Conservation (phyloP, 2,888 invertebrate species). For the Drosophila merina region DNA sequence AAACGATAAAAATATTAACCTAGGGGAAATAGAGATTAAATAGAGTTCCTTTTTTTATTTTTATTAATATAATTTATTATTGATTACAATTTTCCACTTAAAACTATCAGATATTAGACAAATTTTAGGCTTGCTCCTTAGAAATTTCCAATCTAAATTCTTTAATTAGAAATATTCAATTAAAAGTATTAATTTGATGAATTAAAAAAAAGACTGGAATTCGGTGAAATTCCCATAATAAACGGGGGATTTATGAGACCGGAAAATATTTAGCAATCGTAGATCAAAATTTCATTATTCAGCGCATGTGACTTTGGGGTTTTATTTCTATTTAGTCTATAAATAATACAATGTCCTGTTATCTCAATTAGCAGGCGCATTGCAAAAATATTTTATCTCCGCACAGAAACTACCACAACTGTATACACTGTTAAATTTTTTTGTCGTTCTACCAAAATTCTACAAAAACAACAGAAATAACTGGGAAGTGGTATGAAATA, state of each 20-base stretch:
- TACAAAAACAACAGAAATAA: background rate
- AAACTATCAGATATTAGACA: too few relatives aligned
- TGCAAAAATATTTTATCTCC: constrained; percentile 57
- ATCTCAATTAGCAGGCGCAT: constrained; percentile 45
- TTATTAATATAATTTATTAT: too few relatives aligned
- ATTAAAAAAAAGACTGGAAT: background rate
- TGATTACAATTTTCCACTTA: too few relatives aligned
- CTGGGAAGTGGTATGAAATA: background rate
- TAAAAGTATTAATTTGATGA: background rate
- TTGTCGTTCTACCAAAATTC: background rate
- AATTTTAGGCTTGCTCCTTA: too few relatives aligned
- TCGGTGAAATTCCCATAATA: constrained; percentile 6
- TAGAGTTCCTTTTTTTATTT: too few relatives aligned
- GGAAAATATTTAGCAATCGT: constrained; percentile 37
- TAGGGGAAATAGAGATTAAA: too few relatives aligned
- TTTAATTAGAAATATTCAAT: too few relatives aligned
- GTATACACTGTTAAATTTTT: constrained; percentile 35
- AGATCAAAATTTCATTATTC: constrained; percentile 35
- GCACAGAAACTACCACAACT: constrained; percentile 30
- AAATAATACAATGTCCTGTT: constrained; percentile 38
- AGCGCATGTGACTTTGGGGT: constrained; percentile 24
- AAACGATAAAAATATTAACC: background rate
- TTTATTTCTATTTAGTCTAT: constrained; percentile 16
- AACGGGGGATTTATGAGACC: constrained; percentile 28
- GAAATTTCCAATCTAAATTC: too few relatives aligned